A percentile compares a stretch with the other conserved stretches of the same genome.
Evolutionary conservation across 2,113 vertebrate genomes (phyloP).

Genomic region (Pseudorhombus dupliciocellatus): DNA sequence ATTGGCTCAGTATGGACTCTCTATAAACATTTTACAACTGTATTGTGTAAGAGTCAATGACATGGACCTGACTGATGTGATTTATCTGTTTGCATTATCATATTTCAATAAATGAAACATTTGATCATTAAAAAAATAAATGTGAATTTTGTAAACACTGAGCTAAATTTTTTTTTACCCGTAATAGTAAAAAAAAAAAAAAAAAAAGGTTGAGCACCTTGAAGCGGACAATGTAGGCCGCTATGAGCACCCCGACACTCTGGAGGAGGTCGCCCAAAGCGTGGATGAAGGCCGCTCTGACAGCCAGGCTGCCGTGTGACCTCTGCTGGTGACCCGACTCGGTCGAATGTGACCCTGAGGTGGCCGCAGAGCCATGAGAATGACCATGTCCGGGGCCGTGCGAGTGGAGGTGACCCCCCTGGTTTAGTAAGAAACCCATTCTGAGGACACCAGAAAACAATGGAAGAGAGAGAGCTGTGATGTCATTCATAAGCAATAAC

Average conservation of each 20-base stretch:
- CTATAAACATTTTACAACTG: too few species aligned
- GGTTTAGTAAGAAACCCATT: slow-evolving; percentile 97
- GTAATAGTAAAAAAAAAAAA: too few species aligned
- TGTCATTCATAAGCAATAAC: background rate
- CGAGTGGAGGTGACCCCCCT: slow-evolving; percentile 90
- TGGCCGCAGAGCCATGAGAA: slow-evolving; percentile 71
- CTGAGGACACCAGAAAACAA: slow-evolving; percentile 69
- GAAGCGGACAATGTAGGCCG: slow-evolving; percentile 95
- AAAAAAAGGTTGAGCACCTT: slow-evolving; percentile 81
- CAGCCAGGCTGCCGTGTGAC: slow-evolving; percentile 85
- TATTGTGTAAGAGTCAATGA: too few species aligned
- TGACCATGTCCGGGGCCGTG: slow-evolving; percentile 81
- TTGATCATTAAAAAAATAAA: too few species aligned
- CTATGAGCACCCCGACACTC: slow-evolving; percentile 94
- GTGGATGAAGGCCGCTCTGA: slow-evolving; percentile 94
- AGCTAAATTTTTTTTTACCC: too few species aligned
- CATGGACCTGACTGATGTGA: too few species aligned
- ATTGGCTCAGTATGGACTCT: too few species aligned
- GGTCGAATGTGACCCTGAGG: slow-evolving; percentile 29
- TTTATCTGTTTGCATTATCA: too few species aligned
- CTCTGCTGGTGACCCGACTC: slow-evolving; percentile 60
- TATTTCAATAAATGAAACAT: too few species aligned
- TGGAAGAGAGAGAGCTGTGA: background rate
- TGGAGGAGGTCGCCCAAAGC: slow-evolving; percentile 95
- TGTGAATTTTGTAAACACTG: too few species aligned